Evolutionary conservation across 2,797 vertebrate species (phyloP).

Genomic region (Gadopsis marmoratus): DNA sequence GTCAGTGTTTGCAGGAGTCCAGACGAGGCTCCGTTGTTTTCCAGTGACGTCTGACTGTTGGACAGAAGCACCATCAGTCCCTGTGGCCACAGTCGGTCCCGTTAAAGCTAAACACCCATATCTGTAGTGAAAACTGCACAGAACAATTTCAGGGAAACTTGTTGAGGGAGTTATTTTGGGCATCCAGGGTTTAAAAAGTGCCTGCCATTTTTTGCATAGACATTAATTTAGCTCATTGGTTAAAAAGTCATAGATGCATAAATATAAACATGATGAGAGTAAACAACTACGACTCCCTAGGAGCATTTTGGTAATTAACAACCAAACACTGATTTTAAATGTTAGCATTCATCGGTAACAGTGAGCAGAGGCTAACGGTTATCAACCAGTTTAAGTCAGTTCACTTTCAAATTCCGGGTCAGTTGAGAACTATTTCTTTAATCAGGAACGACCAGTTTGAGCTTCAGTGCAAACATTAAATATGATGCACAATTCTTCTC

Average conservation of each 20-base stretch:
- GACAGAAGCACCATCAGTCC: slow-evolving; percentile 31
- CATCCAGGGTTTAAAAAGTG: slow-evolving; percentile 12
- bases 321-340: no score
- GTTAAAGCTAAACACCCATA: slow-evolving; percentile 26
- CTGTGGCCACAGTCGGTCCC: slow-evolving; percentile 12
- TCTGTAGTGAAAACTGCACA: slow-evolving; percentile 17
- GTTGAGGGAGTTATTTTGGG: slow-evolving; percentile 10
- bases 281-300: no score
- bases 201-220: background rate
- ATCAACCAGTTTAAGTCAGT: background rate
- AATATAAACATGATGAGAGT: background rate
- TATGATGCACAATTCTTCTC: background rate
- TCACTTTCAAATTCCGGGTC: background rate
- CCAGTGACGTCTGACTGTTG: slow-evolving; percentile 54
- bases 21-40: slow-evolving; percentile 60
- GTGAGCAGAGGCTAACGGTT: background rate
- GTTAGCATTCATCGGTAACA: background rate
- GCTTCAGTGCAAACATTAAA: background rate
- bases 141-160: slow-evolving; percentile 9
- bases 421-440: background rate
- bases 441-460: background rate
- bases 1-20: slow-evolving; percentile 24
- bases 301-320: background rate
- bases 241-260: background rate
- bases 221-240: no score